Evolutionary conservation across 2,797 vertebrate genomes (phyloP), one percentile per base, ranked within the genome.

Genomic region (Meda fulgida): DNA sequence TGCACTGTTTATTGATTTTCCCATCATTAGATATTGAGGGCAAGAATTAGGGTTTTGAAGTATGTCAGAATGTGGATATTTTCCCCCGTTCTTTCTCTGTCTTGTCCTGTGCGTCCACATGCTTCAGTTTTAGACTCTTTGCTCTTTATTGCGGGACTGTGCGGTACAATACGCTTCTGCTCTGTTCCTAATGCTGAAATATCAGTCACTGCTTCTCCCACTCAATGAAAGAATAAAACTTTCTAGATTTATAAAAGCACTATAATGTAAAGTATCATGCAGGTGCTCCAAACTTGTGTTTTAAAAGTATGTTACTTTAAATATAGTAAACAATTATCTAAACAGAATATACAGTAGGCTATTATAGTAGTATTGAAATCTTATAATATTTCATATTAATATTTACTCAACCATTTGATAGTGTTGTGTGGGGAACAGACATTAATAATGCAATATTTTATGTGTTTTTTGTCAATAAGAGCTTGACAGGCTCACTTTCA

Each of bases 1-100:
- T 78, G 67, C 72, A 81, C 71, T 81, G 77, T 84, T 87, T 80
- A 89, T 89, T 84, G 81, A 87, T 88, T 51, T 82, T 14, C 19
- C 63, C 69, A 80, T 63, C 73, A 67, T 81, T 73, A 73, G 73
- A 76, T 63, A 86, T 88, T 67, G 75, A 84, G 78, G 43, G 65
- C 40, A 70, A 58, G 31, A 70, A 82, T 87, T 85, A 66, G 63
- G 29, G 7, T 73, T 78, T 71, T 88, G 72, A 63, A 88, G 13
- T 66, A 65, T 83, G 48, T 83, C 84, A 75, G 75, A 81, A 38
- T 23, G 40, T 75, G 63, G 23, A 48, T 43, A 38, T 67, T 70
- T 31, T 85, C 65, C 43, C 43, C 86, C 80, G 80, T 53, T 70
- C 8, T 67, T 63, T 18, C 72, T 80, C 11, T 80, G 36, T 80